Base-by-base conservation (phyloP, 2,888 invertebrate species). In the Pediacus dermestoides region DNA sequence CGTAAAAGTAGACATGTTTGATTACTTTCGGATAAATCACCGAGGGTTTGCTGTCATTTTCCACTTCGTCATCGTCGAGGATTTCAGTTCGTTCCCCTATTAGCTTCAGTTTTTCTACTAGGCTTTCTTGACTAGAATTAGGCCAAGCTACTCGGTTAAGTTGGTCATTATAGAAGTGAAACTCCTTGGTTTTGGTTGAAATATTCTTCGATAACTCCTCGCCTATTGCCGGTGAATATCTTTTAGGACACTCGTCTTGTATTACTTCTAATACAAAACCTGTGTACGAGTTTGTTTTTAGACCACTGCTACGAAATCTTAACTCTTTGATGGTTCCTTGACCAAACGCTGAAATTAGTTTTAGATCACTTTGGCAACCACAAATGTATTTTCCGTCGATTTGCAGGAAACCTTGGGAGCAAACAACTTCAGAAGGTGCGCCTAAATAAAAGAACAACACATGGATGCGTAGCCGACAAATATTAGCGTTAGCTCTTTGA, bases 391-490 rank as follows among this genome's bases (percentile, higher is more conserved):
- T 72, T 0, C 74, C 76, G 50, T 78, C 78, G 18, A 80, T 67
- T 57, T 78, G 74, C 2, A 80, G 46, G 50, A 70, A 74, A 4
- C 76, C 76, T 8, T 71, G 66, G 0, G 53, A 53, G 44, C 79
- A 80, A 33, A 46, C 49, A 34, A 55, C 55, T n/a, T 50, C 38
- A n/a, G 42, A 36, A 11, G 56, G 55, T 2, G 64, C 61, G 0
- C 77, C 78, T 18, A 75, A 61, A 50, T 72, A 73, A 44, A 78
- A 79, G 52, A 71, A 80, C 35, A 71, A 69, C 36, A 79, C 73
- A 30, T 71, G 67, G 2, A 80, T 64, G 26, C 76, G 66, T 1
- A 80, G 45, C 3, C 74, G 67, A 36, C 78, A 79, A 1, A 76
- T 63, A 40, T 70, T 70, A 0, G 64, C 57, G 1, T 70, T 70